phyloP scores from a whole-genome alignment of 2,113 vertebrate species.

The Leptocoma aspasia region DNA sequence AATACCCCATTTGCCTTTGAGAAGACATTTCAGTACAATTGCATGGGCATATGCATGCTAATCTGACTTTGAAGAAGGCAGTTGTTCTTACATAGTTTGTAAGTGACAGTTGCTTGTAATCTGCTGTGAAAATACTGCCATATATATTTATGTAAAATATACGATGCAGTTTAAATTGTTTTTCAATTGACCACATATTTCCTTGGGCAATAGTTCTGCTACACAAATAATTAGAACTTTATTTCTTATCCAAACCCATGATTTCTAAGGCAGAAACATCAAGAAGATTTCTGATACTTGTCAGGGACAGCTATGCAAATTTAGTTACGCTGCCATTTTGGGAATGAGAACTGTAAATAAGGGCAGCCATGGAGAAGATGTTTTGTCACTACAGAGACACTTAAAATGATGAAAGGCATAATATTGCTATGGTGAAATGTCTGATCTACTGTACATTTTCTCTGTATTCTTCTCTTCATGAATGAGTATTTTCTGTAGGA shows the following conservation, averaged over 20 bases:
- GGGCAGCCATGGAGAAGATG: background rate
- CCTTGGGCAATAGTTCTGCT: background rate
- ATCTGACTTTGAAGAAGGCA: background rate
- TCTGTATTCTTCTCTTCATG: background rate
- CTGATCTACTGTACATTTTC: background rate
- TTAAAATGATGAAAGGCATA: constrained; percentile 16
- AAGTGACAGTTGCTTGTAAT: background rate
- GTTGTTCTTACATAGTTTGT: background rate
- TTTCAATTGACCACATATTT: background rate
- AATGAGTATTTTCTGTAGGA: background rate
- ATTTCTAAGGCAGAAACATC: background rate
- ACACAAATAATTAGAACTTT: background rate
- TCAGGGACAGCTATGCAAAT: constrained; percentile 1
- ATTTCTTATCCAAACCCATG: background rate
- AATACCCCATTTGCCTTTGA: background rate
- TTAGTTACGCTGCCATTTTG: background rate
- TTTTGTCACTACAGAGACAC: constrained; percentile 1
- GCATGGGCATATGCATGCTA: background rate
- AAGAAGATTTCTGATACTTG: background rate
- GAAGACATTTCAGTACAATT: background rate
- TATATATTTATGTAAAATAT: background rate
- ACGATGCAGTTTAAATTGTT: background rate
- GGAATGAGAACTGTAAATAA: constrained; percentile 42
- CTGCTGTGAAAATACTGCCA: background rate
- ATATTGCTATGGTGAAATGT: background rate